A percentile compares a stretch with the other conserved stretches of the same genome.
These are phyloP conservation scores for Azorinus chamasolen DNA, from an alignment of 2,888 invertebrate genomes.

Conservation along the genomic window DNA sequence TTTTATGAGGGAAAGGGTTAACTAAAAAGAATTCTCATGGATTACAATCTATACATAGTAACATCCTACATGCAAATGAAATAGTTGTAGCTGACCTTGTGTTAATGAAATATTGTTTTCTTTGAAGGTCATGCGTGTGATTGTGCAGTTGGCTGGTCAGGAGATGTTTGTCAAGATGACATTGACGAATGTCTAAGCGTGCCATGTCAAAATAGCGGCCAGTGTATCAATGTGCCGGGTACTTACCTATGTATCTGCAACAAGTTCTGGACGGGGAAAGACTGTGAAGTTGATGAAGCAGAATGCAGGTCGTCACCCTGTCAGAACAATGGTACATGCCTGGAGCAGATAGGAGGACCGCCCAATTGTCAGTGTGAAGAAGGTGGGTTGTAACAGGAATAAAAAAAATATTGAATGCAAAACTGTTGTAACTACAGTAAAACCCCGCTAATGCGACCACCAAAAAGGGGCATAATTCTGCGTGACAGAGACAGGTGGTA, in stretches of 20 bases:
- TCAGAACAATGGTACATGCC: conserved; percentile 67
- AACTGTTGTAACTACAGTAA: too few relatives aligned
- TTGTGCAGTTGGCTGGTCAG: conserved; percentile 75
- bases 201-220: conserved; percentile 83
- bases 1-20: too few relatives aligned
- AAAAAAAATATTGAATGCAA: too few relatives aligned
- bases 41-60: too few relatives aligned
- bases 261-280: conserved; percentile 74
- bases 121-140: conserved; percentile 69
- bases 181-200: conserved; percentile 62
- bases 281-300: conserved; percentile 72
- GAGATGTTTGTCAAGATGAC: conserved; percentile 72
- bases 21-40: too few relatives aligned
- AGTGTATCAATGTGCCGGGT: conserved; percentile 92
- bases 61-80: too few relatives aligned
- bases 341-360: conserved; percentile 82
- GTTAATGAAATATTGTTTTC: too few relatives aligned
- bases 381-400: too few relatives aligned
- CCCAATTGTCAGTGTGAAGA: conserved; percentile 47
- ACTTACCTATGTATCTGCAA: conserved; percentile 95
- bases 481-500: too few relatives aligned
- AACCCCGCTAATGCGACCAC: too few relatives aligned
- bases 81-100: conserved; percentile 1
- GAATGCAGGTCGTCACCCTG: conserved; percentile 69
- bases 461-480: too few relatives aligned